Base-by-base conservation (phyloP, 2,113 vertebrate species). In the Quiscalus mexicanus region DNA sequence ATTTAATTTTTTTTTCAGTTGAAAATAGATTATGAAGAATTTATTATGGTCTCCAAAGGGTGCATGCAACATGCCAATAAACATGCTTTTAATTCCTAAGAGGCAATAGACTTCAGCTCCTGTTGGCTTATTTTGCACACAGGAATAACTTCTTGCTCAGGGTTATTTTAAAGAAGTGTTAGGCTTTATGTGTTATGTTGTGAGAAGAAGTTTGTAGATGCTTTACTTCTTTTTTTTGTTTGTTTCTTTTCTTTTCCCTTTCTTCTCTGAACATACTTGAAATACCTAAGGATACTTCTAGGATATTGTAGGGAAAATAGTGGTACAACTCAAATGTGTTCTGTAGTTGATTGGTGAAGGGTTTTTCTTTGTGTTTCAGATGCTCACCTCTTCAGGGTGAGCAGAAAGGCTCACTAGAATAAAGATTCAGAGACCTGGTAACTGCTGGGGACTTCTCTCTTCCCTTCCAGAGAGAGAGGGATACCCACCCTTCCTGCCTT, bases 401-500 rank as follows among this genome's bases (percentile, higher is more conserved):
- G 31, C 62, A 68, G 67, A 88, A 92, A 35, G 19, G 23, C 44
- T 85, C 41, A 8, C 64, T 45, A 17, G 13, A 70, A 79, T 42
- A 64, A 74, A 63, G 23, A 68, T 60, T 90, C 30, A 83, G 55
- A 79, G 63, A 44, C 11, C 24, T 64, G 31, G 58, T 56, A 49
- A 68, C 22, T 65, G 41, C 49, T 53, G 49, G 65, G 41, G 31
- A 9, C 65, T 80, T 85, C 49, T 64, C 0, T 0, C 50, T 77
- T 91, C 89, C 41, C 42, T 93, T 87, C 28, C 45, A 89, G 64
- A 64, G 18, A 44, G 8, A 78, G 60, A 28, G n/a, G 39, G 64
- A 63, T 78, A 82, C 39, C 90, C 88, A 79, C 82, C 85, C 90
- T 93, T 93, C 93, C 93, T 92, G 89, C 70, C 44, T 14, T 92